Percentiles rank a stretch among this genome's conserved stretches.
Conservation (phyloP, 2,888 invertebrate genomes). For the Caenorhabditis doughertyi region DNA sequence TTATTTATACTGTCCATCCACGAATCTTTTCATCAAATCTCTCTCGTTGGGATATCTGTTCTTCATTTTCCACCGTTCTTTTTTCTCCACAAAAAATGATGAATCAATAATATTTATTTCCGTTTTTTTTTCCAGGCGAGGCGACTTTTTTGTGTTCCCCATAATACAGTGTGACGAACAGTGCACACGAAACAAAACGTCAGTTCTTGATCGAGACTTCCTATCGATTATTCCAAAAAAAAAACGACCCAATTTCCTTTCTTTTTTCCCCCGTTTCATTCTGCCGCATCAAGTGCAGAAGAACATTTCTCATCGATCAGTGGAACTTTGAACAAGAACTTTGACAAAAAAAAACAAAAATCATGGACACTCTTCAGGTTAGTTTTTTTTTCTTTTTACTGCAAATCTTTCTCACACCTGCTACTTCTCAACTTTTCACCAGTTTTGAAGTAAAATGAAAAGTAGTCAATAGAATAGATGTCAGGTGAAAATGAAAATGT, state of each 20-base stretch:
- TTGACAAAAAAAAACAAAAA: constrained; percentile 19
- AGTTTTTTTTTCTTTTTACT: constrained; percentile 9
- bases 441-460: not conserved
- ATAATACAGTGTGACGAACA: constrained; percentile 64
- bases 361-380: constrained; percentile 58
- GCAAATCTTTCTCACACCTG: constrained; percentile 22
- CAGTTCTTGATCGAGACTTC: constrained; percentile 56
- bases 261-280: constrained; percentile 37
- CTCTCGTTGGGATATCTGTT: constrained; percentile 7
- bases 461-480: constrained; percentile 5
- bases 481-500: constrained; percentile 4
- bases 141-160: constrained; percentile 60
- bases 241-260: not conserved
- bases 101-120: constrained; percentile 31
- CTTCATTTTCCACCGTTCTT: constrained; percentile 15
- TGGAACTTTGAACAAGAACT: constrained; percentile 41
- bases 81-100: constrained; percentile 3
- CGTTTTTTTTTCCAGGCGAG: constrained; percentile 50
- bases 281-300: constrained; percentile 68
- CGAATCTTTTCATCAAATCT: constrained; percentile 17
- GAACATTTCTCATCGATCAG: constrained; percentile 32
- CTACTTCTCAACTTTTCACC: not conserved
- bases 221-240: constrained; percentile 37
- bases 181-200: constrained; percentile 61
- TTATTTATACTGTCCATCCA: constrained; percentile 30